Conservation (phyloP, 2,797 vertebrate genomes). For the Eulemur rubriventer region DNA sequence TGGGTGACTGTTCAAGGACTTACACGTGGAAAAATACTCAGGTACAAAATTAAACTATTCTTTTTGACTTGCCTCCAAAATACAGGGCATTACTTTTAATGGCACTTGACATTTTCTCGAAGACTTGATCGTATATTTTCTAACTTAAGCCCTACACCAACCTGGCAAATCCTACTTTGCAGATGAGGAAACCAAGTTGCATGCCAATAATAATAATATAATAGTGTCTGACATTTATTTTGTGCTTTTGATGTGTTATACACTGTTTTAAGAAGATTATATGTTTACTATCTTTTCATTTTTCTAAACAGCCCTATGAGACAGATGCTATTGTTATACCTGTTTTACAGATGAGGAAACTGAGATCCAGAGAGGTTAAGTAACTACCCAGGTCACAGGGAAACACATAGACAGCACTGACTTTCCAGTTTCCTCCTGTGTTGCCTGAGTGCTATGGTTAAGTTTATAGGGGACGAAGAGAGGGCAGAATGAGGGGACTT, state of each 20-base stretch:
- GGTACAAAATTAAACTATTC: not conserved
- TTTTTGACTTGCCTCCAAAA: not conserved
- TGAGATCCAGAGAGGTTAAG: not conserved
- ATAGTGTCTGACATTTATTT: not conserved
- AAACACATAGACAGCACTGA: not conserved
- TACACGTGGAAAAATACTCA: not conserved
- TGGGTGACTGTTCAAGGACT: not conserved
- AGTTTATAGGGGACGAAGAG: not conserved
- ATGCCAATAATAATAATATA: not conserved
- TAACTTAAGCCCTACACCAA: not conserved
- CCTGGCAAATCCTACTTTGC: not conserved
- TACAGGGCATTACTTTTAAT: not conserved
- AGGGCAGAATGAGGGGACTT: not conserved
- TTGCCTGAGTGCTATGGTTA: not conserved
- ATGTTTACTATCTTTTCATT: not conserved
- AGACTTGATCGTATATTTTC: not conserved
- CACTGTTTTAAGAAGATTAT: not conserved
- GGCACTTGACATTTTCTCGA: not conserved
- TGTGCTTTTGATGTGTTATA: not conserved
- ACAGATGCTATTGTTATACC: not conserved
- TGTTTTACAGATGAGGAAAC: not conserved
- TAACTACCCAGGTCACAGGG: not conserved
- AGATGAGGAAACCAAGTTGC: not conserved
- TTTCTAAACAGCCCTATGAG: not conserved
- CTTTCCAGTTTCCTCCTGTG: not conserved